Conservation (phyloP, 2,113 vertebrate species). For the Sebastes fasciatus region DNA sequence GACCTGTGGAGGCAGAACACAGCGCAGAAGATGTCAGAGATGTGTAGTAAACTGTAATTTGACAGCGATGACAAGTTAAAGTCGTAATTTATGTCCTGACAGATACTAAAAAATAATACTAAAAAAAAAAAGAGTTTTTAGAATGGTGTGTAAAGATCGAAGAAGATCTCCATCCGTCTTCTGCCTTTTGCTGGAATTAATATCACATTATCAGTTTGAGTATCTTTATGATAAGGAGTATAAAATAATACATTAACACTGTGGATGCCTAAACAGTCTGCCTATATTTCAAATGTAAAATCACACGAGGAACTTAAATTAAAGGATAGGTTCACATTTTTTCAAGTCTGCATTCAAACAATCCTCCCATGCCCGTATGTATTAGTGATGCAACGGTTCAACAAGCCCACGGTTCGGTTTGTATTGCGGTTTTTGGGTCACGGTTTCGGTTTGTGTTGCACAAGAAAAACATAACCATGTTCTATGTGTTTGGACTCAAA, state of each 20-base stretch:
- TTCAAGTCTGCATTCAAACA: background rate
- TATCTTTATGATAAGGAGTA: background rate
- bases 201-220: background rate
- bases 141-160: background rate
- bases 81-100: background rate
- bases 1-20: slow-evolving; percentile 86
- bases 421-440: too few relatives aligned
- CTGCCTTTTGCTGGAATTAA: background rate
- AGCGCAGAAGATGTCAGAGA: slow-evolving; percentile 27
- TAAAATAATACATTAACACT: background rate
- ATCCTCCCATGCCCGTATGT: background rate
- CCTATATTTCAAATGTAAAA: background rate
- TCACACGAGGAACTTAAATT: background rate
- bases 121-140: background rate
- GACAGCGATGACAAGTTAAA: slow-evolving; percentile 19
- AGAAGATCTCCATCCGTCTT: background rate
- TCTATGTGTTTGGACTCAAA: too few relatives aligned
- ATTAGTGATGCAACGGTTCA: too few relatives aligned
- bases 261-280: background rate
- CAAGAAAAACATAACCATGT: too few relatives aligned
- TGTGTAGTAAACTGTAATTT: slow-evolving; percentile 12
- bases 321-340: background rate
- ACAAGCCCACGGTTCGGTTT: too few relatives aligned
- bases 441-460: too few relatives aligned
- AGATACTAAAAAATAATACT: too few relatives aligned